Conservation (phyloP, 2,113 vertebrate species). For the Amazona guildingii region DNA sequence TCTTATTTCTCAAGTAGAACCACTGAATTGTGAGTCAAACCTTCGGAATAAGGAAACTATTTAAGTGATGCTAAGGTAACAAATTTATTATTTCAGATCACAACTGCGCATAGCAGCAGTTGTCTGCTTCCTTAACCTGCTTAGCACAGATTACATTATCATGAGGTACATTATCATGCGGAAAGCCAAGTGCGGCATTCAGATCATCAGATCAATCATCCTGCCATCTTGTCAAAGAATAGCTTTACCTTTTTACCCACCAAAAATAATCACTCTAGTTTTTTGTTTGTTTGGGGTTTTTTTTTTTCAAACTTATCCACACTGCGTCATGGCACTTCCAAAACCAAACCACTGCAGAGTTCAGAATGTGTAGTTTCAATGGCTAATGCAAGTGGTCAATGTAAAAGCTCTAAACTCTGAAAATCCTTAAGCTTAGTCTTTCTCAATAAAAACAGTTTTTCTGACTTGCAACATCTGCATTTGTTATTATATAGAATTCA, state of each 20-base stretch:
- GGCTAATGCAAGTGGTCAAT: background rate
- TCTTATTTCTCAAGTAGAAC: background rate
- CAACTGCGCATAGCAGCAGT: background rate
- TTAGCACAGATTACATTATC: background rate
- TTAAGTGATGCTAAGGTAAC: background rate
- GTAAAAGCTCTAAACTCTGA: background rate
- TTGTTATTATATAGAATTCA: background rate
- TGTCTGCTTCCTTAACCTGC: background rate
- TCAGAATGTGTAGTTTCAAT: background rate
- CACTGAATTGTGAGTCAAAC: background rate
- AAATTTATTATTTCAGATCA: background rate
- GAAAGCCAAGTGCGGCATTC: background rate
- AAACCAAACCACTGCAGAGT: background rate
- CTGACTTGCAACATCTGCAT: background rate
- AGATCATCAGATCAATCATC: background rate
- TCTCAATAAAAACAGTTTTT: background rate
- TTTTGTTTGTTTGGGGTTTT: background rate
- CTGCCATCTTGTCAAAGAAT: background rate
- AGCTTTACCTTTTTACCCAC: background rate
- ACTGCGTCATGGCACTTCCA: fast-evolving
- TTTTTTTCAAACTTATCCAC: background rate
- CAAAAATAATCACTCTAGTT: background rate
- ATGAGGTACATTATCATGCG: background rate
- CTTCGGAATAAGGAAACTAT: background rate
- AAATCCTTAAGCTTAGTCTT: background rate